Evolutionary conservation across 2,888 invertebrate species (phyloP).

Genomic region (Erannis defoliaria): DNA sequence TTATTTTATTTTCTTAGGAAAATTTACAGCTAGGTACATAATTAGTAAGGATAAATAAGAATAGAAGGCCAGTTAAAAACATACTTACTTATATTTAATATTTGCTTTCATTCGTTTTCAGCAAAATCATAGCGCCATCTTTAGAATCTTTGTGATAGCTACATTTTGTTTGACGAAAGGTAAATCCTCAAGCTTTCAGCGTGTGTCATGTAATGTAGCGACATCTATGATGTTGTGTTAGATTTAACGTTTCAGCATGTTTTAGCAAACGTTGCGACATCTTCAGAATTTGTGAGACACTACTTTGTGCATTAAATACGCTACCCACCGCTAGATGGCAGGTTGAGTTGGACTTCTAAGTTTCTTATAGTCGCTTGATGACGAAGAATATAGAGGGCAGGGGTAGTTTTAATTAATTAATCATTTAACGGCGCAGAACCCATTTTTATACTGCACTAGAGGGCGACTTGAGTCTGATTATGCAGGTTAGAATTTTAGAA

Average conservation of each 20-base stretch:
- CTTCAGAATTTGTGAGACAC: background rate
- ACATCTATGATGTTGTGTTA: background rate
- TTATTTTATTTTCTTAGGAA: too few species aligned
- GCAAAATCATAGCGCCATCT: background rate
- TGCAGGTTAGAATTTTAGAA: too few species aligned
- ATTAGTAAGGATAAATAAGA: too few species aligned
- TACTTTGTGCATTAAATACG: background rate
- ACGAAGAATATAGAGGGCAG: background rate
- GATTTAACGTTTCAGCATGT: background rate
- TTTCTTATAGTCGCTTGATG: background rate
- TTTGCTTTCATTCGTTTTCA: too few species aligned
- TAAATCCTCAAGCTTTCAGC: too few species aligned
- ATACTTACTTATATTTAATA: too few species aligned
- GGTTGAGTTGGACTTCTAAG: background rate
- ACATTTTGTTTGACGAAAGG: too few species aligned
- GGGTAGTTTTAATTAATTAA: background rate
- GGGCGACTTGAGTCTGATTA: too few species aligned
- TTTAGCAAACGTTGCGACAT: conserved; percentile 1
- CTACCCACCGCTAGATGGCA: conserved; percentile 29
- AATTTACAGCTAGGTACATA: too few species aligned
- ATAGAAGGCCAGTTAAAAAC: too few species aligned
- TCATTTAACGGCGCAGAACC: too few species aligned
- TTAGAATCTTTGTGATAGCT: background rate
- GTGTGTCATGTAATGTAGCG: background rate
- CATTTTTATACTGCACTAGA: too few species aligned